phyloP scores from a whole-genome alignment of 2,797 vertebrate genomes.

The Fratercula arctica region DNA sequence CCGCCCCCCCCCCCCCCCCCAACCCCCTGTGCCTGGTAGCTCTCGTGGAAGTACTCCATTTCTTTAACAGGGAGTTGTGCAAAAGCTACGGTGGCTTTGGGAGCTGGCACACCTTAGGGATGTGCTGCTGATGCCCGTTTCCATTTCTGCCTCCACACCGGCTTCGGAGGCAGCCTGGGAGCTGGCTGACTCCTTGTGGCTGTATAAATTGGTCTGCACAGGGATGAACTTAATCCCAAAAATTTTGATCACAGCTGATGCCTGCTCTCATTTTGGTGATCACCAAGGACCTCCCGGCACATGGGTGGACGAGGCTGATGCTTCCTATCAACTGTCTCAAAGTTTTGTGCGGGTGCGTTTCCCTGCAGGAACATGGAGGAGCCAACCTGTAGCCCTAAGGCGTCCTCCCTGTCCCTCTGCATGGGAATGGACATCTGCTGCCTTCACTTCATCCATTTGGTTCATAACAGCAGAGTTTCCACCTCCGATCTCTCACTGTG shows the following conservation, averaged over 20 bases:
- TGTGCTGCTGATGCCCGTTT: background rate
- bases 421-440: background rate
- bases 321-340: background rate
- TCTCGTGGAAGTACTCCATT: background rate
- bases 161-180: background rate
- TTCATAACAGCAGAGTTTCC: background rate
- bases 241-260: background rate
- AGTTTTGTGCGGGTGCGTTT: background rate
- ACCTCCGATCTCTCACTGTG: background rate
- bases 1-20: accelerated
- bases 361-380: background rate
- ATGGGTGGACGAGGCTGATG: background rate
- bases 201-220: background rate
- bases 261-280: background rate
- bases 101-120: background rate
- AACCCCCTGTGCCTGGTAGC: background rate
- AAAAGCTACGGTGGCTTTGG: background rate
- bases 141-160: background rate
- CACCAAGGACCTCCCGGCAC: accelerated
- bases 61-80: background rate
- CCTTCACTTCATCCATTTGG: background rate
- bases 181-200: background rate
- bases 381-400: background rate
- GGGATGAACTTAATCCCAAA: background rate
- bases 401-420: background rate